Conservation (phyloP, 2,113 vertebrate species). For the Callopanchax toddi region DNA sequence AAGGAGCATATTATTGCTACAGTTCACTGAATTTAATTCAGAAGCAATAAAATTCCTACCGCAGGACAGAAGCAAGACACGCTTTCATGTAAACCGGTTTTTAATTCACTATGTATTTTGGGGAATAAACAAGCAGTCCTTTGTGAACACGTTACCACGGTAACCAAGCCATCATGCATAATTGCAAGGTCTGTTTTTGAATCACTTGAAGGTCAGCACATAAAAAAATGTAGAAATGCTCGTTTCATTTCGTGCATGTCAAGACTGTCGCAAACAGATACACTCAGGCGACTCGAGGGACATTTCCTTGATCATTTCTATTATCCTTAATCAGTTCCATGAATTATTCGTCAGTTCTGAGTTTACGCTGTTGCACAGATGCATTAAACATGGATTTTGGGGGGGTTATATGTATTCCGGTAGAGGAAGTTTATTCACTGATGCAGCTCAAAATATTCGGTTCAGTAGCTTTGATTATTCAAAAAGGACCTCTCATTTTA, state of each 20-base stretch:
- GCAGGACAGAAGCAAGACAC: not conserved
- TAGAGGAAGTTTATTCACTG: too few species aligned
- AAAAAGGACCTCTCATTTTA: too few species aligned
- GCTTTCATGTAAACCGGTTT: not conserved
- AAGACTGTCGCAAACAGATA: not conserved
- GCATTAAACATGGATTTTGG: too few species aligned
- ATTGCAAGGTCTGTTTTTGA: not conserved
- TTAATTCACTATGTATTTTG: not conserved
- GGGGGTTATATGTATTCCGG: too few species aligned
- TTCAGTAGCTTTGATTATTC: too few species aligned
- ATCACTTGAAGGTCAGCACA: not conserved
- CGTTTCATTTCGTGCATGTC: not conserved
- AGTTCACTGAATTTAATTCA: not conserved
- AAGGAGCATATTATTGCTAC: not conserved
- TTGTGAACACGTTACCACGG: not conserved
- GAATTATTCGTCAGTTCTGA: too few species aligned
- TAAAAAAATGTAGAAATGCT: not conserved
- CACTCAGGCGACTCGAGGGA: too few species aligned
- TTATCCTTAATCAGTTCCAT: not conserved
- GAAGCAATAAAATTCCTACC: not conserved
- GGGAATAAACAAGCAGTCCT: not conserved
- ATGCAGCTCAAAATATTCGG: too few species aligned
- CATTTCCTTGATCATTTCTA: not conserved
- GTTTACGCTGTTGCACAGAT: too few species aligned
- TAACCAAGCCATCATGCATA: slow-evolving; percentile 9